Evolutionary conservation across 2,797 vertebrate genomes (phyloP).

Genomic region (Chiroxiphia lanceolata): DNA sequence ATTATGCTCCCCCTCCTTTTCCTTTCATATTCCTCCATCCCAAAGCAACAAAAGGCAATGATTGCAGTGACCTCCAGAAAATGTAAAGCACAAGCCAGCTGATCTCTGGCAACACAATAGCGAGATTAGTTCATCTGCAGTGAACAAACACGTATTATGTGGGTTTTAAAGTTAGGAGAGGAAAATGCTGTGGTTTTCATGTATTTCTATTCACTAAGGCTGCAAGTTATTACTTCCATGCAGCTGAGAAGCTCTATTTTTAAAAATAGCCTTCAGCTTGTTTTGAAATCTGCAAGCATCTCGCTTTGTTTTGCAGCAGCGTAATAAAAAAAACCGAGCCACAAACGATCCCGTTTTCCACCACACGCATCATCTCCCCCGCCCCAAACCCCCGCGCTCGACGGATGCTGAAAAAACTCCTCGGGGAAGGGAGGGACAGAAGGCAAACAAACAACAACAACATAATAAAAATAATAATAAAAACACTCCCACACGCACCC

Average conservation of each 20-base stretch:
- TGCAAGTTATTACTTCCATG: slow-evolving; percentile 43
- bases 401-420: not conserved
- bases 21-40: not conserved
- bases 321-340: not conserved
- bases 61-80: slow-evolving; percentile 61
- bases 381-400: not conserved
- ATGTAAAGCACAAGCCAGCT: slow-evolving; percentile 50
- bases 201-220: slow-evolving; percentile 10
- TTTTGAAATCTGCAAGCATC: slow-evolving; percentile 38
- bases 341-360: not conserved
- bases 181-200: slow-evolving; percentile 47
- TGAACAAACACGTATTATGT: slow-evolving; percentile 31
- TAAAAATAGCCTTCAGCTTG: slow-evolving; percentile 49
- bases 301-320: slow-evolving; percentile 33
- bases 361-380: not conserved
- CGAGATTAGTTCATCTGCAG: slow-evolving; percentile 48
- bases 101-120: slow-evolving; percentile 50
- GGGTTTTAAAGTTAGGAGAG: slow-evolving; percentile 42
- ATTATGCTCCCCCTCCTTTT: not conserved
- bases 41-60: slow-evolving; percentile 33
- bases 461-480: not conserved
- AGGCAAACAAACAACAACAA: not conserved
- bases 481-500: not conserved
- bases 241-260: slow-evolving; percentile 20
- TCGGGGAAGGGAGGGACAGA: not conserved